Percentiles rank a stretch among this genome's conserved stretches.
phyloP scores from a whole-genome alignment of 2,113 vertebrate genomes.

The Dolichallabes microphthalmus region DNA sequence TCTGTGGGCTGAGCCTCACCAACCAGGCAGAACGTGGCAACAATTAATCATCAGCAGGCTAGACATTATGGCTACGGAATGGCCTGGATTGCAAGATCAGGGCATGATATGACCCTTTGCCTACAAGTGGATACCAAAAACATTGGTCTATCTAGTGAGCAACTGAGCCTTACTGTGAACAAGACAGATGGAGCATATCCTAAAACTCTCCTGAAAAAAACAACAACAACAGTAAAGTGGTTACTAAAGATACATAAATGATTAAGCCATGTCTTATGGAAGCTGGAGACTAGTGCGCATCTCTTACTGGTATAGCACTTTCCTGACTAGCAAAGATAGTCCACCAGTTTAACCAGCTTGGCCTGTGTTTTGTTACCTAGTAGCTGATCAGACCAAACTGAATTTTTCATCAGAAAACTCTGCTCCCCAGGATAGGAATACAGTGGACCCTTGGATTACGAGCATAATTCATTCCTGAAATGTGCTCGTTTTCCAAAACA shows the following conservation, averaged over 20 bases:
- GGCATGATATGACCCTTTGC: background rate
- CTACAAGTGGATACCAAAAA: background rate
- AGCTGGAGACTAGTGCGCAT: background rate
- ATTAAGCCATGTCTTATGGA: background rate
- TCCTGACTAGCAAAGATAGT: background rate
- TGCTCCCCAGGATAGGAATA: background rate
- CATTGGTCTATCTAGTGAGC: background rate
- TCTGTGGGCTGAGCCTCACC: background rate
- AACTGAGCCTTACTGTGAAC: background rate
- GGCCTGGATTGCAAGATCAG: background rate
- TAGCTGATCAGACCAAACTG: background rate
- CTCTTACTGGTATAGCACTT: too few species aligned
- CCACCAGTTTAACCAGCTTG: background rate
- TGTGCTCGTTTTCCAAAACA: too few species aligned
- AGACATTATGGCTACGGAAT: background rate
- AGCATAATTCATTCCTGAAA: too few species aligned
- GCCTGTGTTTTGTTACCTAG: background rate
- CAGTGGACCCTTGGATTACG: too few species aligned
- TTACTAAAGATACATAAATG: background rate
- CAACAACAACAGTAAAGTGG: background rate
- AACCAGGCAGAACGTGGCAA: background rate
- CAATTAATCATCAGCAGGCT: background rate
- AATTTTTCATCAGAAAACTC: background rate
- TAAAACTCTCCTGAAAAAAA: background rate
- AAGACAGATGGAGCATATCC: background rate